Evolutionary conservation across 2,113 vertebrate genomes (phyloP), one percentile per base, ranked within the genome.

Genomic region (Dasyornis broadbenti): DNA sequence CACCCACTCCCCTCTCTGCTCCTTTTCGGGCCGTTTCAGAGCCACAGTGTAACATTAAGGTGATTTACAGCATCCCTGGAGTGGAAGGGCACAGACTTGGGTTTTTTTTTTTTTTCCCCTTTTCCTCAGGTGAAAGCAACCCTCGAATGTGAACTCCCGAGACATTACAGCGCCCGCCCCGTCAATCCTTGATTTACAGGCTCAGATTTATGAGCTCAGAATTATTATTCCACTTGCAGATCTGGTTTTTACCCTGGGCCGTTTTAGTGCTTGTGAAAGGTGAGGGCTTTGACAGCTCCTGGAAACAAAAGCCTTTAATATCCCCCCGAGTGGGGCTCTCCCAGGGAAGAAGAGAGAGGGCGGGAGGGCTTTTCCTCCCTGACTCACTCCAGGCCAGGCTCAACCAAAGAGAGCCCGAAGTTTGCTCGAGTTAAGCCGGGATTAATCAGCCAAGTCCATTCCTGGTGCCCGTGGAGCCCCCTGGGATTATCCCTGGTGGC

Each of bases 201-300:
- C 86, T 92, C 91, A 85, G 47, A 95, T 97, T 96, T 97, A 96
- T 47, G 91, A 70, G 66, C 73, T 81, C 56, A 73, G 68, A 94
- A 95, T 95, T 76, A 92, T 94, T 96, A 82, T 96, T 94, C 84
- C 92, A 56, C 89, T 91, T 31, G 1, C 81, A 89, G 85, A 72
- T 69, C n/a, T 40, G 40, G 52, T 53, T 82, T 50, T 28, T 84
- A 60, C 75, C 88, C 94, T 20, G 66, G 92, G 82, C 71, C 22
- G 13, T 95, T 96, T 96, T 94, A 95, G 95, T 78, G 94, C 95
- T 92, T 94, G 96, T 97, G 96, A 96, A 97, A 96, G 96, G 96
- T 96, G 96, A 97, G 94, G 92, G 82, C 19, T 96, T 94, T 96
- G 96, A 96, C 95, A 96, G 95, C 94, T 89, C 94, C 95, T 96